A percentile compares a stretch with the other conserved stretches of the same genome.
These are phyloP conservation scores for Bagarius yarrelli DNA, from an alignment of 2,113 vertebrate species.

Conservation along the genomic window DNA sequence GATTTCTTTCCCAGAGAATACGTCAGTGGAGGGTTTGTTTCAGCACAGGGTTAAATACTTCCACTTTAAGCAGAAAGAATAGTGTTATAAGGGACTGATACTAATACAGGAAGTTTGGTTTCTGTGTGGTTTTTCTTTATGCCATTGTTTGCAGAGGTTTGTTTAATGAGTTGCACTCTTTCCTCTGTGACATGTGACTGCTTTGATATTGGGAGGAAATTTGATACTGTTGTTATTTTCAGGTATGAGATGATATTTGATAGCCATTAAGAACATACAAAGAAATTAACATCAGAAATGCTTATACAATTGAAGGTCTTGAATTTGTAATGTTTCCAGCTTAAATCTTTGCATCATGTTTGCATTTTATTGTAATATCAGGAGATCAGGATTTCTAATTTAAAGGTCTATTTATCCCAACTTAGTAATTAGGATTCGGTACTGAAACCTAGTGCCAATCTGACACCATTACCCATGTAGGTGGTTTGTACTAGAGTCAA, in stretches of 20 bases:
- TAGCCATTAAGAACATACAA: too few species aligned
- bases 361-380: background rate
- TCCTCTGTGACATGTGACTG: background rate
- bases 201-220: background rate
- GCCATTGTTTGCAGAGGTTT: background rate
- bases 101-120: background rate
- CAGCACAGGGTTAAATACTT: slow-evolving; percentile 33
- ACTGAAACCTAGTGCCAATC: too few species aligned
- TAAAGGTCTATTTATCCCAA: background rate
- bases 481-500: too few species aligned
- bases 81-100: background rate
- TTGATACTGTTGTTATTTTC: background rate
- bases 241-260: background rate
- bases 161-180: background rate
- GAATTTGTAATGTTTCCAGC: background rate
- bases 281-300: too few species aligned
- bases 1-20: slow-evolving; percentile 63
- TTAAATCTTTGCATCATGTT: background rate
- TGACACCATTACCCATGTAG: too few species aligned
- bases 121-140: background rate
- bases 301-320: background rate
- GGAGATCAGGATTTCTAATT: background rate
- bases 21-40: slow-evolving; percentile 58
- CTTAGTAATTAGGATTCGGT: background rate
- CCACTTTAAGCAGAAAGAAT: background rate